Evolutionary conservation across 1,140 invertebrate species (phyloP).

Genomic region (Asobara japonica): DNA sequence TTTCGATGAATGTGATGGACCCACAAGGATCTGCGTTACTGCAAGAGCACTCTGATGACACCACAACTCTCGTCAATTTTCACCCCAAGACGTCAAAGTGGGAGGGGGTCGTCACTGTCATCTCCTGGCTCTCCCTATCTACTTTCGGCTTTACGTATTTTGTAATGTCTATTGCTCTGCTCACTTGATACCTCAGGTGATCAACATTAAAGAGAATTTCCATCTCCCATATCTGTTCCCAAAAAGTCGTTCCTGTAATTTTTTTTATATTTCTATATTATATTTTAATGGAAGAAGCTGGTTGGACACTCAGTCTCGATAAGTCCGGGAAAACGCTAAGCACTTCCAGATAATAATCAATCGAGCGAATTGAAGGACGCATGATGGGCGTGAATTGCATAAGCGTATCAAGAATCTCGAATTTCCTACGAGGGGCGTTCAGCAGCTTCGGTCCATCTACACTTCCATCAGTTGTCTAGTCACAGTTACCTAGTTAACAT

Average conservation of each 20-base stretch:
- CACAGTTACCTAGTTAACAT: background rate
- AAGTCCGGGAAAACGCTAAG: no score
- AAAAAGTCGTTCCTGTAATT: no score
- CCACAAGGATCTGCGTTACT: constrained; percentile 50
- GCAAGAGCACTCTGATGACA: constrained; percentile 47
- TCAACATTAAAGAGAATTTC: background rate
- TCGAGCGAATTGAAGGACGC: background rate
- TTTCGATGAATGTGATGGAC: constrained; percentile 53
- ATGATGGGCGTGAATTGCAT: constrained; percentile 2
- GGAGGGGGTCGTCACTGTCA: constrained; percentile 28
- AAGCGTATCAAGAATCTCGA: constrained; percentile 3
- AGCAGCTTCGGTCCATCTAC: background rate
- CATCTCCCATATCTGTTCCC: no score
- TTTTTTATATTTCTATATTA: no score
- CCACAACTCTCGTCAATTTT: constrained; percentile 41
- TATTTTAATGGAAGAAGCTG: no score
- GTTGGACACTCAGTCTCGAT: no score
- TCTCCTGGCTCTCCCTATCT: constrained; percentile 33
- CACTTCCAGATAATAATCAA: no score
- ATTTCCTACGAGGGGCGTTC: constrained; percentile 12
- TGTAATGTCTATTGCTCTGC: constrained; percentile 30
- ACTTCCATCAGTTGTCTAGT: background rate
- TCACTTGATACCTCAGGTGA: background rate
- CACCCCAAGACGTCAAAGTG: constrained; percentile 26
- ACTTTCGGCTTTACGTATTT: constrained; percentile 32